Conservation (phyloP, 2,797 vertebrate species). For the Distichodus sexfasciatus region DNA sequence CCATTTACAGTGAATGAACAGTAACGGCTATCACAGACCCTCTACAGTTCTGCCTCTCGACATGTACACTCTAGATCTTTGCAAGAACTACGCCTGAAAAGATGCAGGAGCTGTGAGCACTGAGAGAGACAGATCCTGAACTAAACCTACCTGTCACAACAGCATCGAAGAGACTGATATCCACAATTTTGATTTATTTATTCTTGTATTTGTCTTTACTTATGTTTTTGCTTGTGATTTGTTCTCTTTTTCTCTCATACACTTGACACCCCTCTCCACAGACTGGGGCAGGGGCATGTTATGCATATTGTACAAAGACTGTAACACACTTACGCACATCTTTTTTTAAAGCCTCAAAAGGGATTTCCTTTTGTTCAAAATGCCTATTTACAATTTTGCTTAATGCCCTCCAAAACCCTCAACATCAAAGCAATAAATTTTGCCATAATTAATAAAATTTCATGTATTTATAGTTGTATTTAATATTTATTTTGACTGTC, state of each 20-base stretch:
- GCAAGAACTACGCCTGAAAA: constrained; percentile 14
- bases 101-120: constrained; percentile 5
- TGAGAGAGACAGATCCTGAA: constrained; percentile 5
- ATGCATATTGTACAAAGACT: constrained; percentile 10
- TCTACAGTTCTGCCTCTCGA: constrained; percentile 15
- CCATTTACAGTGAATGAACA: constrained; percentile 82
- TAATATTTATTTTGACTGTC: constrained; percentile 82
- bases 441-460: constrained; percentile 60
- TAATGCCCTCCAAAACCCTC: constrained; percentile 54
- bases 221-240: constrained; percentile 29
- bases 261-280: neutral
- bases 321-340: neutral
- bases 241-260: constrained; percentile 28
- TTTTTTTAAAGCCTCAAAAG: constrained; percentile 14
- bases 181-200: constrained; percentile 49
- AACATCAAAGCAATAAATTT: constrained; percentile 45
- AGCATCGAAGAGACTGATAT: constrained; percentile 32
- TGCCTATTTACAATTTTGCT: constrained; percentile 13
- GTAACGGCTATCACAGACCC: constrained; percentile 20
- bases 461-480: constrained; percentile 81
- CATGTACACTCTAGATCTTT: constrained; percentile 19
- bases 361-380: neutral
- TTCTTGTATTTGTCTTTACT: constrained; percentile 41
- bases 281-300: neutral
- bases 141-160: constrained; percentile 9